Evolutionary conservation across 2,113 vertebrate species (phyloP).

Genomic region (Nesogale talazaci): DNA sequence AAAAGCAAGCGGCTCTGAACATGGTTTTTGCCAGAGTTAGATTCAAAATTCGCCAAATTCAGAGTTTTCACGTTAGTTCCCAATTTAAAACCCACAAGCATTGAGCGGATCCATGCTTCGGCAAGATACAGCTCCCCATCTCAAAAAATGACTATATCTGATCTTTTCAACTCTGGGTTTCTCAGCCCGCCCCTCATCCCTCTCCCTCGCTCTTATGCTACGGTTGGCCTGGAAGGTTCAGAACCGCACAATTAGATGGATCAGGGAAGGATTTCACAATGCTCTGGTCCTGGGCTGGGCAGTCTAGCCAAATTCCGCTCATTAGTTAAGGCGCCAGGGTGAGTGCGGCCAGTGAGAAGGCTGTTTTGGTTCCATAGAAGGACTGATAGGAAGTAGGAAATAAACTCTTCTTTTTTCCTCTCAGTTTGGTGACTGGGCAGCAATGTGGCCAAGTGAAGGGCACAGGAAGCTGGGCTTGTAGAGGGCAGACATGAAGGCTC

Average conservation of each 20-base stretch:
- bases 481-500: slow-evolving; percentile 27
- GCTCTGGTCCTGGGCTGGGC: slow-evolving; percentile 63
- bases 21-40: slow-evolving; percentile 74
- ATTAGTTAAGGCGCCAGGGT: slow-evolving; percentile 78
- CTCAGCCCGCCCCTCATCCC: slow-evolving; percentile 5
- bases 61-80: slow-evolving; percentile 71
- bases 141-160: slow-evolving; percentile 65
- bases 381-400: slow-evolving; percentile 71
- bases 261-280: slow-evolving; percentile 73
- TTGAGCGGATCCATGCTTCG: slow-evolving; percentile 3
- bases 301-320: slow-evolving; percentile 80
- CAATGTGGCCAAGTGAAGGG: slow-evolving; percentile 50
- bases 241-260: slow-evolving; percentile 68
- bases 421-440: slow-evolving; percentile 51
- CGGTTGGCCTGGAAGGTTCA: slow-evolving; percentile 69
- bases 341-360: slow-evolving; percentile 76
- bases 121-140: slow-evolving; percentile 62
- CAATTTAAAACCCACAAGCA: slow-evolving; percentile 72
- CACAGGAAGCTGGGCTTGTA: slow-evolving; percentile 19
- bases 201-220: slow-evolving; percentile 59
- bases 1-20: slow-evolving; percentile 64
- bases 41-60: slow-evolving; percentile 77
- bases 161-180: slow-evolving; percentile 45
- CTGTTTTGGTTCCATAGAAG: slow-evolving; percentile 71
- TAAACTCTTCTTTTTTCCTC: not conserved